Percentiles rank a stretch among this genome's conserved stretches.
phyloP scores from a whole-genome alignment of 2,797 vertebrate species.

The Stomatorhinus walkeri region DNA sequence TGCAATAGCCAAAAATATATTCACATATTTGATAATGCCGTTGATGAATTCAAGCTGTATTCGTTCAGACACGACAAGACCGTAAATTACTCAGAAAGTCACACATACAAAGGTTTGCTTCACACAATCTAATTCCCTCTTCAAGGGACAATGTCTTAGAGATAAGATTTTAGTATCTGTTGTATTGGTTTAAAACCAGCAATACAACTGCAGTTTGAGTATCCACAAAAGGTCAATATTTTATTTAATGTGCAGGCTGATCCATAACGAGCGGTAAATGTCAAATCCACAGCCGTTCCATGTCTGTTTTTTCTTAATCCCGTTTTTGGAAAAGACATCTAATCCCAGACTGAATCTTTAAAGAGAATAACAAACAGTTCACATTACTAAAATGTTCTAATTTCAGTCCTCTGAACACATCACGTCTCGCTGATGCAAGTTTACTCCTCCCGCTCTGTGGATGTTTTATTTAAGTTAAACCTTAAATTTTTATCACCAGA shows the following conservation, averaged over 20 bases:
- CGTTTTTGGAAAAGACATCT: neutral
- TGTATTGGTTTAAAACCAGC: neutral
- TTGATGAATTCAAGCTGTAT: neutral
- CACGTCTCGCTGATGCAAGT: neutral
- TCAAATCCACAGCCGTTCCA: neutral
- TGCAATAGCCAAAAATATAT: neutral
- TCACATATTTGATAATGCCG: neutral
- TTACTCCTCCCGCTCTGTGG: neutral
- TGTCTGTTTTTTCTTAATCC: neutral
- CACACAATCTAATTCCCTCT: neutral
- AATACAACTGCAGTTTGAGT: neutral
- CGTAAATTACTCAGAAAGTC: neutral
- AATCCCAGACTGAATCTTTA: neutral
- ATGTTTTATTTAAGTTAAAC: neutral
- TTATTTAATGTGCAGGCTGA: neutral
- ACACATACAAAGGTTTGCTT: neutral
- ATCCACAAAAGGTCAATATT: neutral
- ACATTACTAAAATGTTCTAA: neutral
- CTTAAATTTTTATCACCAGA: neutral
- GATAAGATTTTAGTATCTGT: neutral
- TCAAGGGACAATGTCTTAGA: neutral
- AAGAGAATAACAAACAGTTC: neutral
- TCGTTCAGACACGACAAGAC: neutral
- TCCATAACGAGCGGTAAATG: neutral
- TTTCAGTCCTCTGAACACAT: neutral